Base-by-base conservation (phyloP, 2,113 vertebrate genomes). In the Harpagus bidentatus region DNA sequence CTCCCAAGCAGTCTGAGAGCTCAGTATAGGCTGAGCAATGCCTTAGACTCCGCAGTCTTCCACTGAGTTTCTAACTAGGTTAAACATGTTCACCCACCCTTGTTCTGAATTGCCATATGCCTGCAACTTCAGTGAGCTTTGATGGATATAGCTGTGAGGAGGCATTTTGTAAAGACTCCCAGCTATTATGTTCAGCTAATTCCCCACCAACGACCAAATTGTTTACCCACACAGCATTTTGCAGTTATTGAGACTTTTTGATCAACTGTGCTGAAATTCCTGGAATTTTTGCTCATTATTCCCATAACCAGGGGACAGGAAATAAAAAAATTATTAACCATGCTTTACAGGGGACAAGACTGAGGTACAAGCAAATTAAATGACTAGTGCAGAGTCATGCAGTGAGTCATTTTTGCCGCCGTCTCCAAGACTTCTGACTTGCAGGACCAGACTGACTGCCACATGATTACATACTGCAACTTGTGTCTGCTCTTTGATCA, bases 81-180 rank as follows among this genome's bases (percentile, higher is more conserved):
- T 92, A 94, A 95, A 89, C 48, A 67, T 86, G 70, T 93, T 93
- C 88, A 82, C 62, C 88, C 95, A 85, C 69, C 92, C 85, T 86
- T 90, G 65, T 81, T 92, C 89, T 96, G 88, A 92, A 92, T 45
- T 88, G 90, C 87, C 90, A 86, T 94, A 95, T 92, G 85, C 79
- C 93, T 92, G 86, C 73, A 90, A 38, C 88, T 95, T 77, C 77
- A 91, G 56, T 6, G 42, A 90, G 90, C 43, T 89, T 85, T 93
- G 82, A 87, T 90, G 67, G 85, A 90, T 86, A 23, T 34, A 91
- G 76, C 92, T 95, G 61, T 67, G 82, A 88, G 76, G 69, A 92
- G 61, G 42, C 55, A 90, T 81, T 93, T 86, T 87, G 56, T 52
- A 88, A 62, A 70, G 73, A 52, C 19, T 92, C 40, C 26, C 53